Percentiles rank a stretch among this genome's conserved stretches.
Evolutionary conservation across 1,140 invertebrate genomes (phyloP).

Genomic region (Drosophila lacteicornis): DNA sequence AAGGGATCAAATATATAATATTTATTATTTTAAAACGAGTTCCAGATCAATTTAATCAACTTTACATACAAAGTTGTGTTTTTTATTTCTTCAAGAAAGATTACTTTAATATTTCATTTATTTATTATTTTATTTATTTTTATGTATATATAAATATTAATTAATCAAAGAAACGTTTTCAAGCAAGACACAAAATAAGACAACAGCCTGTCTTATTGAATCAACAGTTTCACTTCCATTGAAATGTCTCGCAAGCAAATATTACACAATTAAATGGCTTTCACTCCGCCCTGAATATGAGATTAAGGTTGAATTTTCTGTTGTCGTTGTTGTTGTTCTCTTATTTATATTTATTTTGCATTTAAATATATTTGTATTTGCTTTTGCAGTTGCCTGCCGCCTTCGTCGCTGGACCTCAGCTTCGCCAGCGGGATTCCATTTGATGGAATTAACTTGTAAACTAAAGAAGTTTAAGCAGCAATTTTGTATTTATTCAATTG

Average conservation of each 20-base stretch:
- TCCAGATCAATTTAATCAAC: too few relatives aligned
- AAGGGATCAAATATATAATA: too few relatives aligned
- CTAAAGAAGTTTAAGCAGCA: conserved; percentile 37
- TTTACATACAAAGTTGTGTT: too few relatives aligned
- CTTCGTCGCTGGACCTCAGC: conserved; percentile 13
- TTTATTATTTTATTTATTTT: neutral
- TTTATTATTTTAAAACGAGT: too few relatives aligned
- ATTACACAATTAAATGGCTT: conserved; percentile 21
- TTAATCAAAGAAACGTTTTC: neutral
- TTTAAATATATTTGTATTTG: conserved; percentile 26
- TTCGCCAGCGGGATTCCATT: conserved; percentile 1
- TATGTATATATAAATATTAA: neutral
- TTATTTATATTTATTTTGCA: conserved; percentile 13
- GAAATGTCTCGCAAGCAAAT: conserved; percentile 9
- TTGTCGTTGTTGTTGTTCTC: neutral
- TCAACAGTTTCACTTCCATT: conserved; percentile 22
- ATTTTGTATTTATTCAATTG: conserved; percentile 51
- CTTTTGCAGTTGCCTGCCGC: neutral
- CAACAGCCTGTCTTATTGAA: conserved; percentile 7
- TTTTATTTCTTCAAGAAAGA: too few relatives aligned
- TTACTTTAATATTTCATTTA: too few relatives aligned
- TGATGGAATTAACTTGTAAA: conserved; percentile 45
- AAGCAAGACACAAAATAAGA: neutral
- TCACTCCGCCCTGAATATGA: conserved; percentile 5
- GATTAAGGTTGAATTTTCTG: neutral